Percentiles rank a stretch among this genome's conserved stretches.
Evolutionary conservation across 2,888 invertebrate species (phyloP).

Genomic region (Leucophora obtusa): DNA sequence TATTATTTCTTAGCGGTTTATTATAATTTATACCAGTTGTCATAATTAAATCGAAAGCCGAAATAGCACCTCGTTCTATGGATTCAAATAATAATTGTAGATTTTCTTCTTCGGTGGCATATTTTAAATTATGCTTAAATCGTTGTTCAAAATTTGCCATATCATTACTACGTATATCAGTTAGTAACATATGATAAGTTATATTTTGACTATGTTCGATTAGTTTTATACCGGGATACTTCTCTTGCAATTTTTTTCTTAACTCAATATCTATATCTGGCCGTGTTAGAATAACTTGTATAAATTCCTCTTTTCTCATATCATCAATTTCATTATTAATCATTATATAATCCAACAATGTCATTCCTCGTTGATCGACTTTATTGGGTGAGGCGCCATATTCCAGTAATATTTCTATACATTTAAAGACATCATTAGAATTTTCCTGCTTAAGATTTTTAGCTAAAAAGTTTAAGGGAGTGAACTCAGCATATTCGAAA

Average conservation of each 20-base stretch:
- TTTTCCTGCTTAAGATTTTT: conserved; percentile 73
- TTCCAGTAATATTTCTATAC: conserved; percentile 72
- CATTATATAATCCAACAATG: conserved; percentile 73
- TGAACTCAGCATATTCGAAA: conserved; percentile 71
- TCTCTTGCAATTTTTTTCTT: conserved; percentile 68
- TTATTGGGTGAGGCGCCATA: conserved; percentile 76
- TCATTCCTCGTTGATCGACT: conserved; percentile 74
- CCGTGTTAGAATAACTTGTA: conserved; percentile 71
- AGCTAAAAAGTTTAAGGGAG: conserved; percentile 74
- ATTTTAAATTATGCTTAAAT: conserved; percentile 74
- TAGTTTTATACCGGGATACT: conserved; percentile 69
- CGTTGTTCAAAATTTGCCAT: conserved; percentile 81
- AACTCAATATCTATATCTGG: conserved; percentile 75
- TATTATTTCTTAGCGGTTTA: conserved; percentile 47
- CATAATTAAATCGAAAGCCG: conserved; percentile 80
- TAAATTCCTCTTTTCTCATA: conserved; percentile 67
- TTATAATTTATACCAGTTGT: conserved; percentile 80
- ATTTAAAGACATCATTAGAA: conserved; percentile 68
- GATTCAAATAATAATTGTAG: conserved; percentile 74
- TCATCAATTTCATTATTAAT: conserved; percentile 70
- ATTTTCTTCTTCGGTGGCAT: conserved; percentile 70
- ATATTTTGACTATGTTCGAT: conserved; percentile 67
- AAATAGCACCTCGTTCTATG: conserved; percentile 81
- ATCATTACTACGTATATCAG: conserved; percentile 80
- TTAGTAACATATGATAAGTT: conserved; percentile 79